These are phyloP conservation scores for Myotis findleyi DNA, from an alignment of 2,797 vertebrate species.

Conservation along the genomic window DNA sequence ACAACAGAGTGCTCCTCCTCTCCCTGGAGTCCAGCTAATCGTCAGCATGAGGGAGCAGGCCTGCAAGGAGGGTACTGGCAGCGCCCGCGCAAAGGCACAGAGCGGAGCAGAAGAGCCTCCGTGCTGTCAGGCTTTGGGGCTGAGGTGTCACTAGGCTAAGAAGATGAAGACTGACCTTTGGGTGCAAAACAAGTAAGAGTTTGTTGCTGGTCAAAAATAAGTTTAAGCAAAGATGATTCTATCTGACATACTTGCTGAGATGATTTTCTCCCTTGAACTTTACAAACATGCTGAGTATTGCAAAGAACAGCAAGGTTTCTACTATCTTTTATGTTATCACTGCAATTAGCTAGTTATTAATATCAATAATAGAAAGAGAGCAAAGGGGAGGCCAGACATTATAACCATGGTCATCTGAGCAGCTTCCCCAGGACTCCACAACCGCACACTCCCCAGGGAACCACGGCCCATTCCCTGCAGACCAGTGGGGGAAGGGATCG, in stretches of 20 bases:
- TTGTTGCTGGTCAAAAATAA: background rate
- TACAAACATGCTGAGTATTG: background rate
- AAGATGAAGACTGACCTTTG: background rate
- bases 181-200: background rate
- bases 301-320: background rate
- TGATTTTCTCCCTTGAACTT: background rate
- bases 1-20: background rate
- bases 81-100: background rate
- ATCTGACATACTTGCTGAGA: background rate
- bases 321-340: background rate
- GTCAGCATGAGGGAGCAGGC: background rate
- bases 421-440: background rate
- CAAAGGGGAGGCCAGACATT: background rate
- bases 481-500: background rate
- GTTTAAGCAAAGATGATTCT: slow-evolving; percentile 35
- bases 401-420: background rate
- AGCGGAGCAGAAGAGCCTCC: background rate
- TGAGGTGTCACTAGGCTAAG: background rate
- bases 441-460: background rate
- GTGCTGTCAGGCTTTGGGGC: background rate
- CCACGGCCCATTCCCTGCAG: background rate
- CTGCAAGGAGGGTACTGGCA: background rate
- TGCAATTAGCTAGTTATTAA: background rate
- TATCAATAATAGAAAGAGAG: background rate
- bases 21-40: slow-evolving; percentile 41